phyloP scores from a whole-genome alignment of 2,113 vertebrate species.

The Lanius collurio region DNA sequence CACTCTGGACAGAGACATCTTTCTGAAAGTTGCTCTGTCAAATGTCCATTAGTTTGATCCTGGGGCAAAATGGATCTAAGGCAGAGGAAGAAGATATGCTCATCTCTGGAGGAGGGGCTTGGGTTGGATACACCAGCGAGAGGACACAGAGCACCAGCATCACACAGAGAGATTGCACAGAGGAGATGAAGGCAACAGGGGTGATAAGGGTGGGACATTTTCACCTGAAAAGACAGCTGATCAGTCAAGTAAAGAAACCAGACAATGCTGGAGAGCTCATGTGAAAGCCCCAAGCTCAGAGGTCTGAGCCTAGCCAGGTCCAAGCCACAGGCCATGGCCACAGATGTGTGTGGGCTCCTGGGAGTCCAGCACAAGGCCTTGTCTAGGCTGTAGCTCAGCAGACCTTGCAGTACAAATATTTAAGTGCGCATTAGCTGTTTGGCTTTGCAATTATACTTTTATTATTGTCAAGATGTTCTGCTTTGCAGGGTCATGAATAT shows the following conservation, averaged over 20 bases:
- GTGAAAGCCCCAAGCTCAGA: neutral
- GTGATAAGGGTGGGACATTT: neutral
- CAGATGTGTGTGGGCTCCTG: neutral
- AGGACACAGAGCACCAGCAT: neutral
- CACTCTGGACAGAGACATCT: neutral
- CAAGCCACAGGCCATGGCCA: neutral
- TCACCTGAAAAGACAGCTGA: neutral
- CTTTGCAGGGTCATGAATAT: neutral
- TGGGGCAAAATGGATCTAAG: neutral
- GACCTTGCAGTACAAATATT: neutral
- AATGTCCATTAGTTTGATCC: neutral
- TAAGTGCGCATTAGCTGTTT: neutral
- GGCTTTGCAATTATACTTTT: conserved; percentile 24
- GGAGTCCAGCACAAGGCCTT: neutral
- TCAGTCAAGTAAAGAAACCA: neutral
- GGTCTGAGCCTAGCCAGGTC: neutral
- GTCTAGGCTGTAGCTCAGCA: neutral
- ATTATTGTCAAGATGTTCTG: conserved; percentile 2
- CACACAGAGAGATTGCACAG: neutral
- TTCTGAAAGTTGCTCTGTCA: neutral
- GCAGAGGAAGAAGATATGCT: neutral
- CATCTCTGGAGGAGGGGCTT: neutral
- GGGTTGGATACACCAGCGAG: neutral
- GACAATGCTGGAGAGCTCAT: neutral
- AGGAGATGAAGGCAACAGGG: neutral